These are phyloP conservation scores for Polypedilum vanderplanki DNA, from an alignment of 1,140 invertebrate species.

Conservation along the genomic window DNA sequence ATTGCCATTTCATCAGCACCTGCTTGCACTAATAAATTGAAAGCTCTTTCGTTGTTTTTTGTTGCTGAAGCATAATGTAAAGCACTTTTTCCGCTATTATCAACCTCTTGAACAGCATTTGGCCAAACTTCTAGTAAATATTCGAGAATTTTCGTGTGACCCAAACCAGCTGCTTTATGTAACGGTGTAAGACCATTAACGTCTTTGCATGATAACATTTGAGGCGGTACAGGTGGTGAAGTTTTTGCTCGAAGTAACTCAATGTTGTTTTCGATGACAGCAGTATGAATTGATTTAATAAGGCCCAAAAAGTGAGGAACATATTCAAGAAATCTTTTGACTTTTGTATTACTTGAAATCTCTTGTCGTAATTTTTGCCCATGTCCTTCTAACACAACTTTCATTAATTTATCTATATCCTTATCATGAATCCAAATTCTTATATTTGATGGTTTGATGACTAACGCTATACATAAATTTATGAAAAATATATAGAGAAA, in stretches of 20 bases:
- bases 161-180: constrained; percentile 77
- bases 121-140: constrained; percentile 66
- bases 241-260: constrained; percentile 59
- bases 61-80: constrained; percentile 81
- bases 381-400: constrained; percentile 80
- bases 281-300: constrained; percentile 72
- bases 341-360: constrained; percentile 71
- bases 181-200: constrained; percentile 68
- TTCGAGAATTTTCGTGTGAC: constrained; percentile 61
- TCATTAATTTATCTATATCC: constrained; percentile 71
- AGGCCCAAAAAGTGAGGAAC: constrained; percentile 85
- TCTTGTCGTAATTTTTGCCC: constrained; percentile 71
- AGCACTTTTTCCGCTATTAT: constrained; percentile 79
- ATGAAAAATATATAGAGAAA: not conserved
- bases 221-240: constrained; percentile 60
- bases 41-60: constrained; percentile 63
- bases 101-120: constrained; percentile 57
- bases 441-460: constrained; percentile 77
- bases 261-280: constrained; percentile 67
- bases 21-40: constrained; percentile 61
- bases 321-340: constrained; percentile 73
- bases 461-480: constrained; percentile 48
- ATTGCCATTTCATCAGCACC: constrained; percentile 71
- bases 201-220: constrained; percentile 71
- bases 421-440: constrained; percentile 87